Base-by-base conservation (phyloP, 1,140 invertebrate species). In the Atta colombica region DNA sequence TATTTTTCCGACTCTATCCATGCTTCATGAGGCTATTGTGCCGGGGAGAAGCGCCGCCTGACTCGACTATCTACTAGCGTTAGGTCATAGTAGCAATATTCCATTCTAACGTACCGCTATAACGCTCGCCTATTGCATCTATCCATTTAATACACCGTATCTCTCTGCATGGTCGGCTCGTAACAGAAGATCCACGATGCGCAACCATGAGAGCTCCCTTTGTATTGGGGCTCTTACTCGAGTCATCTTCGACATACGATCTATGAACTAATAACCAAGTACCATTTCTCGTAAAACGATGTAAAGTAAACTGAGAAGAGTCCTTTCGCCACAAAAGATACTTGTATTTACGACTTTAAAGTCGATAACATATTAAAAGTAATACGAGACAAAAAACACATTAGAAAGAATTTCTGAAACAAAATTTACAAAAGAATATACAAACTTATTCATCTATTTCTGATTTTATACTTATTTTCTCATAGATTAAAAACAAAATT, bases 101-200 rank as follows among this genome's bases (percentile, higher is more conserved):
- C 87, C 72, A 74, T 87, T 88, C 87, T 74, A 86, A 49, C 89
- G 78, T 85, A 60, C 45, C 80, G 86, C 88, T 85, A 91, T 90
- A 89, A 89, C 88, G 89, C 89, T 90, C 88, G 82, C 77, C 87
- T 75, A 85, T 87, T 87, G 88, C 90, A 91, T 87, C 88, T 88
- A 89, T 91, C 89, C 89, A 92, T 93, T 93, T 92, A 91, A 92
- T 92, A 92, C 69, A 65, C 89, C 88, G 85, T 91, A 92, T 92
- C 92, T 92, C 72, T 88, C 90, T 86, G 84, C 88, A 91, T 65
- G 88, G 61, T 65, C 60, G 86, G 90, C 81, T 77, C 74, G 74
- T 66, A 77, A 25, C 55, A 39, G 72, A 35, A 65, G 58, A 78
- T 65, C 31, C 58, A 78, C 77, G 77, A 66, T 28, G 71, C 71